Conservation (phyloP, 2,888 invertebrate genomes). For the Helleia helle region DNA sequence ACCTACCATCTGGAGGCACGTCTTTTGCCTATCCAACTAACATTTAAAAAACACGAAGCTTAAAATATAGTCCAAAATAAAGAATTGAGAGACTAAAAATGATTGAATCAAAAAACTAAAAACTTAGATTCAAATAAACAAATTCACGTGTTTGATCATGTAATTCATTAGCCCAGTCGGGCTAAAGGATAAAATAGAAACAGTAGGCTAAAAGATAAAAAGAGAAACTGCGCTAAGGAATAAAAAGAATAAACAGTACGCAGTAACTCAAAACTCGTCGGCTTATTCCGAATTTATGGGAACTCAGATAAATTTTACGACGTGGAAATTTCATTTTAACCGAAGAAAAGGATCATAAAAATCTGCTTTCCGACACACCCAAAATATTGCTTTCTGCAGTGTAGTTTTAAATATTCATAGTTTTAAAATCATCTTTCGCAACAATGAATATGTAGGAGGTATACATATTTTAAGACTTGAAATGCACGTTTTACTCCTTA, state of each 20-base stretch:
- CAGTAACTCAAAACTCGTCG: constrained; percentile 3
- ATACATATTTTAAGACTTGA: constrained; percentile 1
- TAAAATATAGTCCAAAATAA: too few species aligned
- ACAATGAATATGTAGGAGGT: constrained; percentile 4
- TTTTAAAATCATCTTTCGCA: constrained; percentile 8
- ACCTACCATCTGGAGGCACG: too few species aligned
- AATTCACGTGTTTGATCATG: too few species aligned
- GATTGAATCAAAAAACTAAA: too few species aligned
- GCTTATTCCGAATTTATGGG: constrained; percentile 38
- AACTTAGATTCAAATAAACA: too few species aligned
- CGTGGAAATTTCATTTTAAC: constrained; percentile 29
- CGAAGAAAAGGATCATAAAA: constrained; percentile 1
- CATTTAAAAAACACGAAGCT: too few species aligned
- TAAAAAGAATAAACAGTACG: background rate
- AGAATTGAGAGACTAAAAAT: too few species aligned
- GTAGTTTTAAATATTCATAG: constrained; percentile 4
- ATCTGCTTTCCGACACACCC: background rate
- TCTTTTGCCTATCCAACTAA: too few species aligned
- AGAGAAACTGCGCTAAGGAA: background rate
- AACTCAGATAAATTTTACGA: constrained; percentile 41
- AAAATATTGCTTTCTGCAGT: constrained; percentile 1
- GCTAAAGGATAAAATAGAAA: background rate
- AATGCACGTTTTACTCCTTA: constrained; percentile 5
- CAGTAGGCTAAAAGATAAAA: background rate
- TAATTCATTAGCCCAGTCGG: too few species aligned